These are phyloP conservation scores for Phymorhynchus buccinoides DNA, from an alignment of 1,140 invertebrate genomes.

Conservation along the genomic window DNA sequence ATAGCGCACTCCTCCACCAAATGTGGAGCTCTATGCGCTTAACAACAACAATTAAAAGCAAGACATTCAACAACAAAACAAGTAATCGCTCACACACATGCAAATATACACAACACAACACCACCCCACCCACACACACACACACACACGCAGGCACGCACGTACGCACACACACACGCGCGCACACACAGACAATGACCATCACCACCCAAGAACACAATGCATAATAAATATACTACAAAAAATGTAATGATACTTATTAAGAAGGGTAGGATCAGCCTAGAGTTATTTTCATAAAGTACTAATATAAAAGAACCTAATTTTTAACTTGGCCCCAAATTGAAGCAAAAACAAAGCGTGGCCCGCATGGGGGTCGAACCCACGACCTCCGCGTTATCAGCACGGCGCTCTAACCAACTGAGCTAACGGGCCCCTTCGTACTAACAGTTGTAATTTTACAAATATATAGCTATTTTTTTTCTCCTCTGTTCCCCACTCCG, in stretches of 20 bases:
- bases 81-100: no score
- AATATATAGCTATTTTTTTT: background rate
- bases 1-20: no score
- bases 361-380: slow-evolving; percentile 46
- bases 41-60: no score
- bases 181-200: background rate
- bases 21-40: no score
- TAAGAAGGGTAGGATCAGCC: background rate
- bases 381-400: slow-evolving; percentile 47
- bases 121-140: no score
- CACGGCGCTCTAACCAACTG: slow-evolving; percentile 47
- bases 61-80: no score
- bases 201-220: background rate
- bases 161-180: no score
- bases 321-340: no score
- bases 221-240: background rate
- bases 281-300: background rate
- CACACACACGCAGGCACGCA: no score
- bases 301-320: background rate
- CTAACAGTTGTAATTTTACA: background rate
- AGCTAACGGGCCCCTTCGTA: slow-evolving; percentile 35
- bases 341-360: slow-evolving; percentile 18
- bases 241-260: background rate
- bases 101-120: no score
- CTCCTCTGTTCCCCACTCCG: background rate